phyloP scores from a whole-genome alignment of 2,888 invertebrate species.

The Ophonus ardosiacus region DNA sequence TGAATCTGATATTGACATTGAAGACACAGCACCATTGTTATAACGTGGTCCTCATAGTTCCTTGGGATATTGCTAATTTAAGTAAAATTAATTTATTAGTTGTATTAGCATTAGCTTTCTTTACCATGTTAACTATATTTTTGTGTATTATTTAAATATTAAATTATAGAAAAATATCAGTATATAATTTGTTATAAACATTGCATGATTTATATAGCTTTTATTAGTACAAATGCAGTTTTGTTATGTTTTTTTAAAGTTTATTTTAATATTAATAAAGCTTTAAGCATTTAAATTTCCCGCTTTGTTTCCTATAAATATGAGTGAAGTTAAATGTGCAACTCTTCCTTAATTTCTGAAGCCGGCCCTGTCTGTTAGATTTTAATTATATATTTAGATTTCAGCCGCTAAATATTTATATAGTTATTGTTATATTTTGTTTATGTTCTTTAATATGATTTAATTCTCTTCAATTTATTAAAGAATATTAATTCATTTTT shows the following conservation, averaged over 20 bases:
- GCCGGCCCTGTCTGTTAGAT: neutral
- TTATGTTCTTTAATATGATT: neutral
- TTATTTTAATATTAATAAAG: neutral
- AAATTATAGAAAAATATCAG: neutral
- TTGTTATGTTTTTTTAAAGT: neutral
- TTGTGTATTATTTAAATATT: constrained; percentile 33
- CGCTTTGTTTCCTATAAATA: too few relatives aligned
- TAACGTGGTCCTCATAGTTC: constrained; percentile 36
- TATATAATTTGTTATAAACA: neutral
- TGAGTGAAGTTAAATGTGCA: too few relatives aligned
- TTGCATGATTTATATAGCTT: neutral
- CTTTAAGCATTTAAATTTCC: too few relatives aligned
- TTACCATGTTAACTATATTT: constrained; percentile 27
- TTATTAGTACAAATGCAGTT: neutral
- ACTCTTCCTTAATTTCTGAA: neutral
- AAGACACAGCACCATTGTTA: constrained; percentile 55
- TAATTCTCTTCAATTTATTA: neutral
- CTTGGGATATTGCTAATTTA: neutral
- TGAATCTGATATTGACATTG: constrained; percentile 51
- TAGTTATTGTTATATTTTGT: too few relatives aligned
- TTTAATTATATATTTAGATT: neutral
- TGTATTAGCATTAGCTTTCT: constrained; percentile 15
- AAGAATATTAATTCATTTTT: neutral
- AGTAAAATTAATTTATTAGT: constrained; percentile 8
- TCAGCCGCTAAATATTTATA: too few relatives aligned